phyloP scores from a whole-genome alignment of 2,888 invertebrate species.

The Dasypolia templi region DNA sequence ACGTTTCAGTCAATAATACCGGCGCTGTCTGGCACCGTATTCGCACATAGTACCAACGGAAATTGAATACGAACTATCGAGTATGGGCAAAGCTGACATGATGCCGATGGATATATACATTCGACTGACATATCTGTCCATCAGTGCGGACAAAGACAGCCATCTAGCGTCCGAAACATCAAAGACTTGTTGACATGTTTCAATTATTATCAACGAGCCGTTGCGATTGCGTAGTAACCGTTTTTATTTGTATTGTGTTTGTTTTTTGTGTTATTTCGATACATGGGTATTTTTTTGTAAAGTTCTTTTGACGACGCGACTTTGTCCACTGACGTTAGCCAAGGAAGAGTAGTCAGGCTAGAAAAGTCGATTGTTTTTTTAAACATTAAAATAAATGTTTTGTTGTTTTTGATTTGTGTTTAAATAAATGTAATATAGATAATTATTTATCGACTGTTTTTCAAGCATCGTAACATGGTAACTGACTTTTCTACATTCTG shows the following conservation, averaged over 20 bases:
- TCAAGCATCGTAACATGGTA: neutral
- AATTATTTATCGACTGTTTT: neutral
- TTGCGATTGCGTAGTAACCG: slow-evolving; percentile 45
- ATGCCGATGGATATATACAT: slow-evolving; percentile 74
- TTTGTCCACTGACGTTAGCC: neutral
- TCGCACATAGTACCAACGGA: slow-evolving; percentile 77
- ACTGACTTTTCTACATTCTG: neutral
- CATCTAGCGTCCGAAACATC: slow-evolving; percentile 77
- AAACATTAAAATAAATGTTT: no score
- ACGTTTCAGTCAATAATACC: slow-evolving; percentile 74
- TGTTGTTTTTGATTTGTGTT: neutral
- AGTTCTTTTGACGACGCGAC: neutral
- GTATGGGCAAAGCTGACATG: slow-evolving; percentile 75
- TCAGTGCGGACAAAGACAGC: slow-evolving; percentile 79
- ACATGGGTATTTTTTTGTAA: slow-evolving; percentile 16
- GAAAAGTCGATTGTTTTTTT: neutral
- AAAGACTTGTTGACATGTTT: slow-evolving; percentile 77
- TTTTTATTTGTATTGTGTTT: slow-evolving; percentile 36
- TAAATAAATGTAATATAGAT: neutral
- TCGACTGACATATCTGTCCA: slow-evolving; percentile 78
- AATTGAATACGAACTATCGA: slow-evolving; percentile 84
- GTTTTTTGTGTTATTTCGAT: neutral
- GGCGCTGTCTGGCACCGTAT: slow-evolving; percentile 71
- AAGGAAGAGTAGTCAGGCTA: neutral
- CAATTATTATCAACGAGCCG: slow-evolving; percentile 62